Conservation (phyloP, 1,140 invertebrate species). For the Drosophila funebris region DNA sequence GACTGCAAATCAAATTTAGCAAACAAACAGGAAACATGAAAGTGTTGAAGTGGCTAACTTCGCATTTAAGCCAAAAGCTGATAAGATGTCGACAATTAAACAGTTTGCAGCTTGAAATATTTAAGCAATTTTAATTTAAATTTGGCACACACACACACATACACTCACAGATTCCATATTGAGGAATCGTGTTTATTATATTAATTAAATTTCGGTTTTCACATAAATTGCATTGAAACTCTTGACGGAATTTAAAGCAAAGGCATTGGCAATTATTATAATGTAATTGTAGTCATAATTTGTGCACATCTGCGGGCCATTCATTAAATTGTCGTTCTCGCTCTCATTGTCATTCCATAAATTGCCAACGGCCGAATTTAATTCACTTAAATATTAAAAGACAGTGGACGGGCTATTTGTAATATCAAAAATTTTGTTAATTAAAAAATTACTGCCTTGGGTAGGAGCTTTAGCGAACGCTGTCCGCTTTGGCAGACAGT, state of each 20-base stretch:
- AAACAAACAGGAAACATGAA: constrained; percentile 27
- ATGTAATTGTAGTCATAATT: constrained; percentile 63
- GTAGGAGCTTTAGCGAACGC: background rate
- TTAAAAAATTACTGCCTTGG: constrained; percentile 57
- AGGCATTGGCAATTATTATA: constrained; percentile 49
- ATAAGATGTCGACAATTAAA: background rate
- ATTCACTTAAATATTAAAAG: constrained; percentile 67
- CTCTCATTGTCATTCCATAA: background rate
- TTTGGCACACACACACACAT: background rate
- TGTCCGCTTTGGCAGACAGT: constrained; percentile 17
- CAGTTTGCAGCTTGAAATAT: background rate
- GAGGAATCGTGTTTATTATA: no score
- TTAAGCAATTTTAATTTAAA: constrained; percentile 3
- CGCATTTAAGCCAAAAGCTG: background rate
- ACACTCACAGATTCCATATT: background rate
- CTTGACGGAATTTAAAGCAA: background rate
- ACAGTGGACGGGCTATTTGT: constrained; percentile 26
- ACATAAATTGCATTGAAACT: background rate
- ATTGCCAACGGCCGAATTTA: constrained; percentile 59
- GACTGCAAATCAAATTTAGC: constrained; percentile 35
- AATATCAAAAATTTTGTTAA: constrained; percentile 61
- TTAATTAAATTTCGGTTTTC: background rate
- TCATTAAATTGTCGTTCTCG: constrained; percentile 52
- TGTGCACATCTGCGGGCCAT: constrained; percentile 39
- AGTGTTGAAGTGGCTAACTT: constrained; percentile 37